These are phyloP conservation scores for Hydrozoanthus gracilis DNA, from an alignment of 92 coral and sea anemone genomes.

Conservation along the genomic window DNA sequence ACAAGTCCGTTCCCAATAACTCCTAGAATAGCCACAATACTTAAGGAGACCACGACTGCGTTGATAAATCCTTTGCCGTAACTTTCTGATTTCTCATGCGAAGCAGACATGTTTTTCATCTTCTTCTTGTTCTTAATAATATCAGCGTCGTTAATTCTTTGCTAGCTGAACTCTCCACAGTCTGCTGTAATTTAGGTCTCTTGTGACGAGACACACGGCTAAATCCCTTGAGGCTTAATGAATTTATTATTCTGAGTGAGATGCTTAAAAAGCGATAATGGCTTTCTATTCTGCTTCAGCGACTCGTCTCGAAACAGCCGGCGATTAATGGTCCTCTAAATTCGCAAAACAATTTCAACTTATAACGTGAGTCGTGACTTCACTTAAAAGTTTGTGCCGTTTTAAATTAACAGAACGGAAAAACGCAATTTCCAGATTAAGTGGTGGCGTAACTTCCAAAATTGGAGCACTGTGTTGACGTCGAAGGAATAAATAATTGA, in stretches of 20 bases:
- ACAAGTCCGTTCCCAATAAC: constrained; percentile 76
- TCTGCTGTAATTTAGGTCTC: background rate
- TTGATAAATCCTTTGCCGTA: constrained; percentile 60
- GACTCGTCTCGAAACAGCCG: background rate
- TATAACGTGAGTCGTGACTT: background rate
- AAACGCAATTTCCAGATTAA: background rate
- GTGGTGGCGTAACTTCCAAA: background rate
- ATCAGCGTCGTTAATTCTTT: background rate
- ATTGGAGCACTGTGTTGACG: background rate
- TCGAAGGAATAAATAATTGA: background rate
- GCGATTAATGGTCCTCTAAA: background rate
- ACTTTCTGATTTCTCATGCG: background rate
- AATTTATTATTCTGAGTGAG: too few species aligned
- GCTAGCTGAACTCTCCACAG: background rate
- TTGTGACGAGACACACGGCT: background rate
- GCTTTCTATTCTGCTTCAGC: too few species aligned
- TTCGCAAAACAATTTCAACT: background rate
- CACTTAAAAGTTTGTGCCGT: background rate
- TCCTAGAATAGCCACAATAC: constrained; percentile 78
- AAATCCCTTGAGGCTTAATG: background rate
- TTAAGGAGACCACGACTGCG: constrained; percentile 56
- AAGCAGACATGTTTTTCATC: background rate
- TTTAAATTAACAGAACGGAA: background rate
- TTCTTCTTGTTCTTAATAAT: background rate
- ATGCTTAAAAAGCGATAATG: too few species aligned